phyloP scores from a whole-genome alignment of 2,113 vertebrate genomes.

The Morphnarchus princeps region DNA sequence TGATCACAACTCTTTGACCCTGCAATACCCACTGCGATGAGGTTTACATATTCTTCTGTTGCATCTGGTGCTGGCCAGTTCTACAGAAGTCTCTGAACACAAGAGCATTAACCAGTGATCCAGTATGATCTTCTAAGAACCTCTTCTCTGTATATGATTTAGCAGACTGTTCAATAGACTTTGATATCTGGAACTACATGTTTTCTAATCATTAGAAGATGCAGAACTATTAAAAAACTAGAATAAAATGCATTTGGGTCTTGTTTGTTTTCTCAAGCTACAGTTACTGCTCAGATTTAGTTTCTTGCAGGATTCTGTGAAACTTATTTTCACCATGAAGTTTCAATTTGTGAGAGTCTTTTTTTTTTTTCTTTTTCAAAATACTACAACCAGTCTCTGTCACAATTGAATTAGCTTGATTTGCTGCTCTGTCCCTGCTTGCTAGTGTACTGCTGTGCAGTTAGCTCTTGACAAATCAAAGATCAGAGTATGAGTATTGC shows the following conservation, averaged over 20 bases:
- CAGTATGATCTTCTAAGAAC: neutral
- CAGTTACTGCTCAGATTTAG: neutral
- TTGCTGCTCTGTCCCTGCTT: neutral
- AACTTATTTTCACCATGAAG: neutral
- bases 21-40: neutral
- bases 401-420: neutral
- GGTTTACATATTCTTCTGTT: neutral
- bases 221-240: neutral
- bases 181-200: neutral
- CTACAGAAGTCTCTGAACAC: neutral
- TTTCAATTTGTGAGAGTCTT: neutral
- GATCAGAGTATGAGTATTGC: neutral
- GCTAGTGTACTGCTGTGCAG: neutral
- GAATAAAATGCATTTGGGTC: accelerated
- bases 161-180: neutral
- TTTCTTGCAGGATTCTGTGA: neutral
- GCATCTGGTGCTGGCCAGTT: neutral
- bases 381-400: neutral
- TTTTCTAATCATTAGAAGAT: neutral
- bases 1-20: neutral
- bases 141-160: neutral
- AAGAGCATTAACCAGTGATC: neutral
- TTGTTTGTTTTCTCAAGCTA: neutral
- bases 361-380: neutral
- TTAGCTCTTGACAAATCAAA: neutral